phyloP scores from a whole-genome alignment of 2,888 invertebrate species.

The Cephalotes varians region DNA sequence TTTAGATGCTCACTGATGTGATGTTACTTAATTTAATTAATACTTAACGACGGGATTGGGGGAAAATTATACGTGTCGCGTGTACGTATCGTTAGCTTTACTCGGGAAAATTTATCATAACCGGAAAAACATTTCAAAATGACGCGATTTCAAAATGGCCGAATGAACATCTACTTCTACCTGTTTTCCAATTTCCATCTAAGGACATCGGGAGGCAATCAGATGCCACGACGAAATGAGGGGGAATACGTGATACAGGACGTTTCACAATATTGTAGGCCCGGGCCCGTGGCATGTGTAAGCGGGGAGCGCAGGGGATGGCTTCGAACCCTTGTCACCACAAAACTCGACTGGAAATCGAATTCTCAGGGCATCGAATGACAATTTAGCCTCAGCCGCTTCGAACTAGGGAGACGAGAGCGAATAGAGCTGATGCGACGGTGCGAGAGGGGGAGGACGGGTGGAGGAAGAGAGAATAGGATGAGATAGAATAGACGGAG shows the following conservation, averaged over 20 bases:
- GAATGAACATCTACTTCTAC: slow-evolving; percentile 52
- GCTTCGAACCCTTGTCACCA: slow-evolving; percentile 73
- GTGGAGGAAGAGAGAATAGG: slow-evolving; percentile 3
- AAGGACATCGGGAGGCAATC: slow-evolving; percentile 61
- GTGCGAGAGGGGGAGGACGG: slow-evolving; percentile 20
- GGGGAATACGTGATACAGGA: slow-evolving; percentile 64
- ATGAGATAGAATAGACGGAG: slow-evolving; percentile 34
- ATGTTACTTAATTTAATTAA: not conserved
- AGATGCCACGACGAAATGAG: slow-evolving; percentile 9
- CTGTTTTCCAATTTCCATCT: slow-evolving; percentile 68
- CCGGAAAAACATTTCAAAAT: slow-evolving; percentile 27
- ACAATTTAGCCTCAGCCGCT: slow-evolving; percentile 79
- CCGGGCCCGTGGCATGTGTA: slow-evolving; percentile 47
- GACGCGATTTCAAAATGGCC: slow-evolving; percentile 26
- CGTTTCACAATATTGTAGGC: slow-evolving; percentile 72
- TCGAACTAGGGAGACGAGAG: slow-evolving; percentile 42
- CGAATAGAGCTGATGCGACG: slow-evolving; percentile 28
- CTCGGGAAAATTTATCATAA: not conserved
- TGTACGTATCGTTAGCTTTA: not conserved
- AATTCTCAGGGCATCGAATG: slow-evolving; percentile 85
- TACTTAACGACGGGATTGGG: not conserved
- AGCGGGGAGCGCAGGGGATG: slow-evolving; percentile 27
- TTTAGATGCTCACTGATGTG: not conserved
- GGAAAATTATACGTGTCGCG: not conserved
- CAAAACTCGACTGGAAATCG: slow-evolving; percentile 81